Evolutionary conservation across 2,797 vertebrate genomes (phyloP).

Genomic region (Sphenodon punctatus): DNA sequence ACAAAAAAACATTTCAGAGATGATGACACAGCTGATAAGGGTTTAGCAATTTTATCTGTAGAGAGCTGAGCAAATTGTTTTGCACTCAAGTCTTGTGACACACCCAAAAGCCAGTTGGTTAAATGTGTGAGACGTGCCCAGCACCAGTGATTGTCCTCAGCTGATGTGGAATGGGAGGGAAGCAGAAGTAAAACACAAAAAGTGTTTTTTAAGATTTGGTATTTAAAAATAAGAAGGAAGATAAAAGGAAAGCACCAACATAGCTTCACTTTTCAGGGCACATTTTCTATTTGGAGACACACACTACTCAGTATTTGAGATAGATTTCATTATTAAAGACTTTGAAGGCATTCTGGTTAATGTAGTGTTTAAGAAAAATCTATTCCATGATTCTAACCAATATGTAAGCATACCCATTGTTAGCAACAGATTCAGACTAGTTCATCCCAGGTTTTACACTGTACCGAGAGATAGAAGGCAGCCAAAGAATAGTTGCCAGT

Average conservation of each 20-base stretch:
- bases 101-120: background rate
- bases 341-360: background rate
- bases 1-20: slow-evolving; percentile 24
- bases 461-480: too few species aligned
- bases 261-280: background rate
- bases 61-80: background rate
- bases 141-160: background rate
- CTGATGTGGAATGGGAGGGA: background rate
- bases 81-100: background rate
- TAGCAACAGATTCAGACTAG: too few species aligned
- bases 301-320: background rate
- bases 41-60: background rate
- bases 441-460: too few species aligned
- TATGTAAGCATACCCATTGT: too few species aligned
- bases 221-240: background rate
- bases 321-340: background rate
- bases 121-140: background rate
- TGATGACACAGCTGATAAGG: background rate
- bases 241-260: background rate
- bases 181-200: background rate
- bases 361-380: too few species aligned
- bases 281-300: background rate
- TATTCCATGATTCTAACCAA: too few species aligned
- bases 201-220: background rate
- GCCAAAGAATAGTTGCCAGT: too few species aligned